Evolutionary conservation across 2,888 invertebrate genomes (phyloP), one percentile per base, ranked within the genome.

Genomic region (Rotaria sp.): DNA sequence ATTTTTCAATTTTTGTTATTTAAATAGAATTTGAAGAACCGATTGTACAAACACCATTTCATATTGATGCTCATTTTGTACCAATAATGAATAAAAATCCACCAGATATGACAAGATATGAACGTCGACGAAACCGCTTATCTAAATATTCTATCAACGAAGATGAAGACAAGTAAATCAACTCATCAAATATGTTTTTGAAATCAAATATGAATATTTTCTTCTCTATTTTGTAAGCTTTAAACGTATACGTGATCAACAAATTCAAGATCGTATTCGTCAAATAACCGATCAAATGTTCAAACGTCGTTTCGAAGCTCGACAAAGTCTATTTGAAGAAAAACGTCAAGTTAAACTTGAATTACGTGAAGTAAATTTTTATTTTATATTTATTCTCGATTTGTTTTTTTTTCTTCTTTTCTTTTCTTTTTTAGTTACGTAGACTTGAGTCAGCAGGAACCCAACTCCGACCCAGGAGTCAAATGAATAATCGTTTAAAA

Each of bases 311-410:
- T 88, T 88, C 86, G 87, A 88, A 85, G 90, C 90, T 0, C 90
- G 89, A 85, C 90, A 90, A 8, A 89, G 89, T 10, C 89, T 90
- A 0, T 90, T 90, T 86, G 89, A 90, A 67, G 91, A 90, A 86
- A 90, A 35, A 45, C 80, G 80, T 45, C 80, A 80, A n/a, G 80
- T 45, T 13, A 45, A 80, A 80, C 21, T 38, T 45, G 80, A 80
- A n/a, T 21, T 80, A 21, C 41, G 38, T 3, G 45, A 80, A 45
- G 80, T 80, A 80, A 13, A 15, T 1, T 3, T 10, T 38, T 3
- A 15, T 35, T 5, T 30, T 7, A 30, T 2, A 50, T 50, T 50
- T 50, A 50, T 50, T 50, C 45, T 45, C 5, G 2, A 8, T 15
- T 59, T 67, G 7, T 18, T 21, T 30, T 21, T 21, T 35, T 11